Evolutionary conservation across 2,113 vertebrate genomes (phyloP), one percentile per base, ranked within the genome.

Genomic region (Hystrix brachyura): DNA sequence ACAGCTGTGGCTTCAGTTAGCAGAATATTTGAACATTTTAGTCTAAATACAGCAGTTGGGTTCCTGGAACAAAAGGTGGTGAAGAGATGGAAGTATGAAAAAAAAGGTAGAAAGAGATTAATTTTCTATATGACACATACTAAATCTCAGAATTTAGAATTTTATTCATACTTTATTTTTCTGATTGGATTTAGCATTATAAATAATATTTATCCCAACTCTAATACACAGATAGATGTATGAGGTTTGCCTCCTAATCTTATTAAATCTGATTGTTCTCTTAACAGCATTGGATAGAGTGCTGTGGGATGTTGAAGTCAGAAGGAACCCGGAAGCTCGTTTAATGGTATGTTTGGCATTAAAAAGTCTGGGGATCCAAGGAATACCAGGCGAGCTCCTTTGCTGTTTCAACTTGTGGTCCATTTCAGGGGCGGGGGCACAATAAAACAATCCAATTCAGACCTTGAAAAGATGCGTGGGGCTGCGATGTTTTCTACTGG

Each of bases 1-100:
- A 94, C 95, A 98, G 97, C 97, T 94, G 59, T 89, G 97, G 92
- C 80, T 97, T 96, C 95, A 95, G 95, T 94, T 95, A 92, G 93
- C 84, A 95, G 96, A 96, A 53, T 95, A 95, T 87, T 93, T 95
- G 95, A 97, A 91, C 93, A 76, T 97, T 96, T 96, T 60, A 76
- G 62, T 86, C 78, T 92, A 94, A 97, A 94, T 83, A 93, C 83
- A 94, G 95, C 95, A 95, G 81, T 96, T 88, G 95, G 87, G 32
- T 89, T 96, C 89, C 95, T 92, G 94, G 96, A 96, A 95, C 96
- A 96, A 97, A 98, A 93, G 88, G 21, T 82, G 48, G 21, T 51
- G 14, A 94, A 88, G 64, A 74, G 59, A 95, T 74, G 32, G 34
- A 87, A 80, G 34, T 74, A 71, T 94, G 80, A 67, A 93, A 96